Conservation (phyloP, 2,888 invertebrate species). For the Liopterus haemorrhoidalis region DNA sequence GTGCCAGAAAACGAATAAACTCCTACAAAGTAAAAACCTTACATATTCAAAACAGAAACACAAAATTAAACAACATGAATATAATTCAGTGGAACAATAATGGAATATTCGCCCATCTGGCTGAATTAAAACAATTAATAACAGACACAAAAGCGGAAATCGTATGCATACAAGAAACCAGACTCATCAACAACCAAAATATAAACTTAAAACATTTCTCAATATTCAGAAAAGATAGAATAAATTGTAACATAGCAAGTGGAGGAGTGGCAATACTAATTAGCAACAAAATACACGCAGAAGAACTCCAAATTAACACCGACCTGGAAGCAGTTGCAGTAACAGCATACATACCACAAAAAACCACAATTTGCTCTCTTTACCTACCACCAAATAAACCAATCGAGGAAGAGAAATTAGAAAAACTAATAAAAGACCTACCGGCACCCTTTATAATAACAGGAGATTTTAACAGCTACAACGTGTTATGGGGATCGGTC, state of each 20-base stretch:
- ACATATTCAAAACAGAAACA: too few relatives aligned
- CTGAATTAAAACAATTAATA: slow-evolving; percentile 4
- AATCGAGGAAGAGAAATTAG: slow-evolving; percentile 9
- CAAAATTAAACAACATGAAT: not conserved
- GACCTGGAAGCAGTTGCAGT: slow-evolving; percentile 28
- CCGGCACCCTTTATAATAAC: slow-evolving; percentile 26
- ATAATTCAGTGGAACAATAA: slow-evolving; percentile 8
- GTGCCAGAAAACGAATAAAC: not conserved
- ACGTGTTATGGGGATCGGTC: slow-evolving; percentile 17
- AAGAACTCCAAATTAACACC: slow-evolving; percentile 20
- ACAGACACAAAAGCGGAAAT: slow-evolving; percentile 4
- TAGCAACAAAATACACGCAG: slow-evolving; percentile 15
- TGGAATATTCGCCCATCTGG: slow-evolving; percentile 1
- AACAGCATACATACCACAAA: slow-evolving; percentile 11
- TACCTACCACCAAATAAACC: slow-evolving; percentile 20
- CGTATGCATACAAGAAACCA: slow-evolving; percentile 8
- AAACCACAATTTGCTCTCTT: slow-evolving; percentile 24
- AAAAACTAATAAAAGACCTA: slow-evolving; percentile 21
- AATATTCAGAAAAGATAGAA: slow-evolving; percentile 4
- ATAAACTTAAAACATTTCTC: not conserved
- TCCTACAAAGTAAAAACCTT: too few relatives aligned
- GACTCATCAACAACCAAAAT: slow-evolving; percentile 1
- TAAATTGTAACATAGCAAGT: slow-evolving; percentile 15
- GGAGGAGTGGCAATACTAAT: slow-evolving; percentile 27
- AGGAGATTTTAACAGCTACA: slow-evolving; percentile 28